Evolutionary conservation across 2,888 invertebrate species (phyloP).

Genomic region (Apoda limacodes): DNA sequence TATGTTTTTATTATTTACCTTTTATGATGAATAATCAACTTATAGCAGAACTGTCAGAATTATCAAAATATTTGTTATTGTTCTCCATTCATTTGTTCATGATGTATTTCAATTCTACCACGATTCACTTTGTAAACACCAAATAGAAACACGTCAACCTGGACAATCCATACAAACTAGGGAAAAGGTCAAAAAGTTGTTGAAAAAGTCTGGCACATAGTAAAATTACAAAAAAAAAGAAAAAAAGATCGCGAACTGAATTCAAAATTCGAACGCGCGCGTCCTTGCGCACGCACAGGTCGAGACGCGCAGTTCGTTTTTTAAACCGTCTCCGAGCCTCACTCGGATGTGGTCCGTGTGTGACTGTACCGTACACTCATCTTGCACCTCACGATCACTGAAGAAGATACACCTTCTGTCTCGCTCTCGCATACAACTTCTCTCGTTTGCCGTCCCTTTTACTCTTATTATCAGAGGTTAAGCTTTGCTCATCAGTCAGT

Average conservation of each 20-base stretch:
- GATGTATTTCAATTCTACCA: too few relatives aligned
- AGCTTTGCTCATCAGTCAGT: slow-evolving; percentile 65
- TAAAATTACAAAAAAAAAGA: slow-evolving; percentile 15
- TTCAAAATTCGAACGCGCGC: slow-evolving; percentile 38
- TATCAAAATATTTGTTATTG: too few relatives aligned
- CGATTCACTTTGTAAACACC: too few relatives aligned
- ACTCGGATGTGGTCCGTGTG: slow-evolving; percentile 66
- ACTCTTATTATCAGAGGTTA: slow-evolving; percentile 66
- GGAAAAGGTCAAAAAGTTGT: slow-evolving; percentile 1
- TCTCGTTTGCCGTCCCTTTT: slow-evolving; percentile 40
- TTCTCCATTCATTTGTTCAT: too few relatives aligned
- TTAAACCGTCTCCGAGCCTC: slow-evolving; percentile 54
- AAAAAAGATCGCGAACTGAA: slow-evolving; percentile 23
- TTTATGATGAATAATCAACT: too few relatives aligned
- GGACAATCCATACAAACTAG: too few relatives aligned
- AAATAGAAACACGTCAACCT: too few relatives aligned
- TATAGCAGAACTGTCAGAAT: too few relatives aligned
- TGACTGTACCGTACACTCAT: slow-evolving; percentile 68
- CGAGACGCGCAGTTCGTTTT: slow-evolving; percentile 48
- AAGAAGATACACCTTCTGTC: slow-evolving; percentile 59
- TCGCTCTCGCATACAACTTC: slow-evolving; percentile 28
- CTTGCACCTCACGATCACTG: slow-evolving; percentile 66
- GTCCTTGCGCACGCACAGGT: slow-evolving; percentile 52
- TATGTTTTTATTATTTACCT: too few relatives aligned
- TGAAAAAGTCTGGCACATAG: slow-evolving; percentile 2